Conservation (phyloP, 2,113 vertebrate species). For the Boulengeromyrus knoepffleri region DNA sequence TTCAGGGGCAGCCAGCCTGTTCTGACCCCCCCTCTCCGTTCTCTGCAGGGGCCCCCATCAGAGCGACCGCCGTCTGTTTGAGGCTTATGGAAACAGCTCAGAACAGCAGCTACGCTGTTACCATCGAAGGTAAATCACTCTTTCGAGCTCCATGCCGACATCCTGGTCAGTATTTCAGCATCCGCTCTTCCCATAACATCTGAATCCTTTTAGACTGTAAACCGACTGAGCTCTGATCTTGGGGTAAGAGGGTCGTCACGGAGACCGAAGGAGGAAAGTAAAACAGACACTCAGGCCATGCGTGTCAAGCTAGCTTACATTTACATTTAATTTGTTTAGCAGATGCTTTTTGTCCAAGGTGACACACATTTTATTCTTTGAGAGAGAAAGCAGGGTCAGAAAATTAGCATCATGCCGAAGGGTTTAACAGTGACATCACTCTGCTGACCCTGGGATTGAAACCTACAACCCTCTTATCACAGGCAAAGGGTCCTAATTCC, state of each 20-base stretch:
- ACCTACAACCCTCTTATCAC: background rate
- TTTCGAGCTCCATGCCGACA: background rate
- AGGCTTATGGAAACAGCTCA: conserved; percentile 60
- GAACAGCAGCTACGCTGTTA: conserved; percentile 63
- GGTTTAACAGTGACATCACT: background rate
- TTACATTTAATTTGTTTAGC: background rate
- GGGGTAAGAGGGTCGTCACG: background rate
- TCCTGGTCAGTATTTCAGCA: background rate
- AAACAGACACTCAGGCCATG: background rate
- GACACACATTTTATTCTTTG: background rate
- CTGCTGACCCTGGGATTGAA: background rate
- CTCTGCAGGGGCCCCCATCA: conserved; percentile 53
- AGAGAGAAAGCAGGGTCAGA: background rate
- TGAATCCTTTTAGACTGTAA: background rate
- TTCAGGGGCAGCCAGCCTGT: conserved; percentile 49
- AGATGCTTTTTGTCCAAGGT: background rate
- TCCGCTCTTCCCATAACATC: background rate
- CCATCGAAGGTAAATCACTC: conserved; percentile 60
- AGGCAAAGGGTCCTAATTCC: background rate
- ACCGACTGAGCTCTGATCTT: background rate
- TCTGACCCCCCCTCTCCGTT: conserved; percentile 54
- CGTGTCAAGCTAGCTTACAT: background rate
- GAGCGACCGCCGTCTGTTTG: conserved; percentile 52
- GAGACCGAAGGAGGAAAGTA: background rate
- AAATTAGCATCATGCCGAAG: background rate